Evolutionary conservation across 2,888 invertebrate genomes (phyloP), one percentile per base, ranked within the genome.

Genomic region (Noctua comes): DNA sequence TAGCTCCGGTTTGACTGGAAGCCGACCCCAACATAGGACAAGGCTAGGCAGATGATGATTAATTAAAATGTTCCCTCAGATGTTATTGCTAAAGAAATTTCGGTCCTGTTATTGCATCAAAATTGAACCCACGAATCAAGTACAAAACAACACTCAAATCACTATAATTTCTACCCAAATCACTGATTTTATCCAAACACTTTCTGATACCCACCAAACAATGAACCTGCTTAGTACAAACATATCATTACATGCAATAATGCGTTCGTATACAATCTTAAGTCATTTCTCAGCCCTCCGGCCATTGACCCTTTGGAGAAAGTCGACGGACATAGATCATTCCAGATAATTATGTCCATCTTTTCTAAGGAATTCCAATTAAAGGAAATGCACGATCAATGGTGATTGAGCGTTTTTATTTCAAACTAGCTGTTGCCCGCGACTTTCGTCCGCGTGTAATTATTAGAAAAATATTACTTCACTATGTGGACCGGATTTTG

Each of bases 291-390:
- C 4, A 62, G 89, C 79, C 83, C 76, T 78, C 18, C 65, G 75
- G 70, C 8, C 77, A 64, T 40, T 68, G 81, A 87, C 57, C 80
- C 48, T 46, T 13, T 6, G 11, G 86, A 89, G 88, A 88, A 88
- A 88, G 89, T 81, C 5, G 70, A 71, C 77, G 75, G 77, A 75
- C 83, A 81, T 80, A 77, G 64, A 82, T 77, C 75, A 85, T 78
- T 70, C 13, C 13, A 70, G 69, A 43, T 87, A 81, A 83, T 87
- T 80, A 85, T 78, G 71, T 73, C 71, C 72, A 71, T 75, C 66
- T 83, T 57, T n/a, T 70, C 18, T 21, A 40, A 64, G 31, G 88
- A 77, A 89, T 88, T 80, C 78, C 73, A 76, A 83, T 85, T 68
- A 74, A 85, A 73, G 78, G 70, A 83, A 85, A 70, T 66, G 16